These are phyloP conservation scores for Furcula furcula DNA, from an alignment of 2,888 invertebrate species.

Conservation along the genomic window DNA sequence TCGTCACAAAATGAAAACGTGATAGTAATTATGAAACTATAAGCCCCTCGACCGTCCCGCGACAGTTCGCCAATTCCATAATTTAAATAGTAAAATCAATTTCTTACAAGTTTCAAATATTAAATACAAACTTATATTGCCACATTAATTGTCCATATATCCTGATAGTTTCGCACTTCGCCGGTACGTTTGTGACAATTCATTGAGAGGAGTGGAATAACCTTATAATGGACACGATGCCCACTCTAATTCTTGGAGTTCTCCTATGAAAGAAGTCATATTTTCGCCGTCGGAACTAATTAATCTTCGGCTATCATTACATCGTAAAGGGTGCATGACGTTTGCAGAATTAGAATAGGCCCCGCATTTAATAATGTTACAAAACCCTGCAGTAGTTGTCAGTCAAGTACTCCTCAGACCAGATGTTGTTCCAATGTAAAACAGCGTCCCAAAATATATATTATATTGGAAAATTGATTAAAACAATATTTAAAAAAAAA, in stretches of 20 bases:
- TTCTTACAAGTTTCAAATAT: conserved; percentile 23
- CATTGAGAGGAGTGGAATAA: conserved; percentile 4
- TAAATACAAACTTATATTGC: conserved; percentile 25
- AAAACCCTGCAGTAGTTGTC: conserved; percentile 1
- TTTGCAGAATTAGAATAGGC: no score
- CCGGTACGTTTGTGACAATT: conserved; percentile 25
- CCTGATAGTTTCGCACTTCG: conserved; percentile 9
- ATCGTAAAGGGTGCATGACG: no score
- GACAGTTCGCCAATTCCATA: conserved; percentile 25
- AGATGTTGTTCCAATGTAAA: conserved; percentile 27
- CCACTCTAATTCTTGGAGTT: no score
- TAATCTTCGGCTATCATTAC: no score
- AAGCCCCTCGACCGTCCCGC: conserved; percentile 20
- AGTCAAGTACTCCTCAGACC: conserved; percentile 12
- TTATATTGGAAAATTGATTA: conserved; percentile 28
- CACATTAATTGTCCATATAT: conserved; percentile 12
- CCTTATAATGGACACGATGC: no score
- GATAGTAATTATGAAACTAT: no score
- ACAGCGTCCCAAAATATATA: conserved; percentile 39
- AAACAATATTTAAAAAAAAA: conserved; percentile 33
- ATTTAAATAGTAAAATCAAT: conserved; percentile 40
- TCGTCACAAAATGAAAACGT: neutral
- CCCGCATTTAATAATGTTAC: no score
- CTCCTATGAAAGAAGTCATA: no score
- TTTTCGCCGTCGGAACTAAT: no score